Evolutionary conservation across 1,140 invertebrate genomes (phyloP).

Genomic region (Euglossa dilemma): DNA sequence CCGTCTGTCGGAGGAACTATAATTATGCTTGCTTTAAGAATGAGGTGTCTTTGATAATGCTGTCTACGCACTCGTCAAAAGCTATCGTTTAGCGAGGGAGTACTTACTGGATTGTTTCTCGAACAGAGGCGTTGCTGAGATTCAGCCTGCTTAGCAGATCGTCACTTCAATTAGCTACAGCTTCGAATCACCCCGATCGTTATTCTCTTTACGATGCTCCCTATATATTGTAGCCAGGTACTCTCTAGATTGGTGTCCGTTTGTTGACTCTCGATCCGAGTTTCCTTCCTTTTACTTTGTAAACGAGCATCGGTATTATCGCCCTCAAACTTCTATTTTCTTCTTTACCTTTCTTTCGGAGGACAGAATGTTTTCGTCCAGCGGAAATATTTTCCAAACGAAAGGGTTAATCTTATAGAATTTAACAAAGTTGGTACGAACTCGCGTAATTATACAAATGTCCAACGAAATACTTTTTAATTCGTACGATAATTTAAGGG

Average conservation of each 20-base stretch:
- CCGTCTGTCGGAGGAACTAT: conserved; percentile 43
- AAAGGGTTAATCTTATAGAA: not conserved
- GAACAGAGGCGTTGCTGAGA: not conserved
- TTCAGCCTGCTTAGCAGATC: not conserved
- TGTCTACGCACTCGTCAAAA: conserved; percentile 2
- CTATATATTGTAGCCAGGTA: not conserved
- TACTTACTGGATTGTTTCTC: conserved; percentile 45
- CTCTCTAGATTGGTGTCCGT: not conserved
- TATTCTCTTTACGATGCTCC: not conserved
- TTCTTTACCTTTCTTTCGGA: too few species aligned
- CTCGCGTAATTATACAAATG: not conserved
- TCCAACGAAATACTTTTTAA: not conserved
- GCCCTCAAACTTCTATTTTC: too few species aligned
- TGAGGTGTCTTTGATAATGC: conserved; percentile 46
- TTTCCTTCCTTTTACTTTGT: not conserved
- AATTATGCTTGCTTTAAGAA: conserved; percentile 60
- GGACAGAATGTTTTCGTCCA: too few species aligned
- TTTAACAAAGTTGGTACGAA: not conserved
- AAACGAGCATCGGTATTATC: too few species aligned
- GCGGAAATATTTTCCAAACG: too few species aligned
- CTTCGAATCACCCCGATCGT: not conserved
- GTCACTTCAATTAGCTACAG: not conserved
- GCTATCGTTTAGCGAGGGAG: conserved; percentile 49
- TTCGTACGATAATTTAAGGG: not conserved
- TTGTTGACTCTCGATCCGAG: not conserved